phyloP scores from a whole-genome alignment of 1,140 invertebrate genomes.

The Temnothorax longispinosus region DNA sequence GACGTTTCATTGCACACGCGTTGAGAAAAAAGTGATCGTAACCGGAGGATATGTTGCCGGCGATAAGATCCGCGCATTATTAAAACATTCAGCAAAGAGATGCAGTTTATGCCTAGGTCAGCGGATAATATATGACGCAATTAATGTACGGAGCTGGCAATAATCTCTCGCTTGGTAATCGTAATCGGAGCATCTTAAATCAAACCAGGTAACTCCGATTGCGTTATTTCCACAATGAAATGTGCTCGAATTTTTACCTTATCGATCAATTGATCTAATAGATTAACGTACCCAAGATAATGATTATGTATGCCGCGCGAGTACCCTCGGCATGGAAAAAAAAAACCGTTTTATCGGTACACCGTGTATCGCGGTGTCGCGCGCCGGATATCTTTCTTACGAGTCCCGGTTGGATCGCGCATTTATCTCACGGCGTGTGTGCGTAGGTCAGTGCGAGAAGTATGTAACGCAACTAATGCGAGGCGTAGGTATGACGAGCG shows the following conservation, averaged over 20 bases:
- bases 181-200: slow-evolving; percentile 30
- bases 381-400: slow-evolving; percentile 55
- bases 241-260: background rate
- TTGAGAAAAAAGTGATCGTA: slow-evolving; percentile 34
- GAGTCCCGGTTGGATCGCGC: slow-evolving; percentile 28
- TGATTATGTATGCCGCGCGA: background rate
- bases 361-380: background rate
- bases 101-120: slow-evolving; percentile 44
- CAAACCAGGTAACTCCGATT: background rate
- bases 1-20: slow-evolving; percentile 49
- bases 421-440: slow-evolving; percentile 46
- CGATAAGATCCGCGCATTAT: slow-evolving; percentile 48
- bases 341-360: slow-evolving; percentile 45
- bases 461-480: slow-evolving; percentile 73
- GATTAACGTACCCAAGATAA: background rate
- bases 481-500: slow-evolving; percentile 78
- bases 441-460: slow-evolving; percentile 73
- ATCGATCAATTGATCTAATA: background rate
- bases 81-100: slow-evolving; percentile 32
- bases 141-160: slow-evolving; percentile 19
- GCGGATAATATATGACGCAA: slow-evolving; percentile 45
- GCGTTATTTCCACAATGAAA: background rate
- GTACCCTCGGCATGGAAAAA: background rate
- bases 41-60: slow-evolving; percentile 17
- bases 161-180: slow-evolving; percentile 13